These are phyloP conservation scores for Drosophila ananassae DNA, from an alignment of 1,140 invertebrate species.

Conservation along the genomic window DNA sequence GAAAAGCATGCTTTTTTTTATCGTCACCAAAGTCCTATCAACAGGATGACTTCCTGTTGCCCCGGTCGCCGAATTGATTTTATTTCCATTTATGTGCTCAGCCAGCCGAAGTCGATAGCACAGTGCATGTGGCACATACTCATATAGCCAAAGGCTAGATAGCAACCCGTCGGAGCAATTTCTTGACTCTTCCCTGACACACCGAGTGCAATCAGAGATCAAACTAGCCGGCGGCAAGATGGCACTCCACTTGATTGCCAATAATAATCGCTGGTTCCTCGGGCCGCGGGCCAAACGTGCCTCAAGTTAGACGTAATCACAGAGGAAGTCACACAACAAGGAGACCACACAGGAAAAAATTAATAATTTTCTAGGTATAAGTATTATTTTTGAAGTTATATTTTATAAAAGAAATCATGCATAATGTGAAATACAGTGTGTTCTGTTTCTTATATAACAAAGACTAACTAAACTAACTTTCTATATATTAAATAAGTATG, in stretches of 20 bases:
- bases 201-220: constrained; percentile 63
- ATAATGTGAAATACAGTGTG: too few relatives aligned
- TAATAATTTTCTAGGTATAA: too few relatives aligned
- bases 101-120: background rate
- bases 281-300: constrained; percentile 41
- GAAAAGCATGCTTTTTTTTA: constrained; percentile 21
- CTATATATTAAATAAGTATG: too few relatives aligned
- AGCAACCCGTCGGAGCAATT: constrained; percentile 29
- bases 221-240: constrained; percentile 57
- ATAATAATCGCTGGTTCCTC: constrained; percentile 63
- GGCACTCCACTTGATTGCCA: constrained; percentile 75
- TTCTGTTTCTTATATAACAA: too few relatives aligned
- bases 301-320: constrained; percentile 38
- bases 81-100: constrained; percentile 30
- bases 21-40: constrained; percentile 10
- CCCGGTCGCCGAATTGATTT: constrained; percentile 11
- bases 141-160: constrained; percentile 26
- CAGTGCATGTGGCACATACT: constrained; percentile 2
- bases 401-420: too few relatives aligned
- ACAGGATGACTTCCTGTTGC: constrained; percentile 14
- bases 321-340: constrained; percentile 6
- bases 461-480: too few relatives aligned
- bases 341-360: background rate
- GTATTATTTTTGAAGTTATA: too few relatives aligned
- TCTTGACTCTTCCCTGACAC: constrained; percentile 52